phyloP scores from a whole-genome alignment of 2,888 invertebrate genomes.

The Tyria jacobaeae region DNA sequence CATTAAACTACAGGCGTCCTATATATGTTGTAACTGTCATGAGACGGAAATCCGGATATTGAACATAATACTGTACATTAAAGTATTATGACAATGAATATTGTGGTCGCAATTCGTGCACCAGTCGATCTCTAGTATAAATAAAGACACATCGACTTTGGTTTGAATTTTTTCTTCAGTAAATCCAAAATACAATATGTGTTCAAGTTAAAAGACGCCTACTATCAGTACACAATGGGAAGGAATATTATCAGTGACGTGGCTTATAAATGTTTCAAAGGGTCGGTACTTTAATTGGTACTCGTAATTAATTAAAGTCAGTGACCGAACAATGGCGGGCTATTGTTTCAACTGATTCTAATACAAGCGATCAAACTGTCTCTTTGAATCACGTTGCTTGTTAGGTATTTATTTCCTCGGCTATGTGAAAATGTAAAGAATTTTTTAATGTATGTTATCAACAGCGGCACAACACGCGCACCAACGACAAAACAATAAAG shows the following conservation, averaged over 20 bases:
- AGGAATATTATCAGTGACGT: slow-evolving; percentile 32
- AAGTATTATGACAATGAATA: too few relatives aligned
- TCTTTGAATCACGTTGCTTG: slow-evolving; percentile 31
- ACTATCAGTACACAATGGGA: slow-evolving; percentile 28
- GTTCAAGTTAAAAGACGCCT: neutral
- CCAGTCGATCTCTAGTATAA: too few relatives aligned
- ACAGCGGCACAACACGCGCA: slow-evolving; percentile 45
- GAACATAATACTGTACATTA: too few relatives aligned
- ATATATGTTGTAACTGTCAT: too few relatives aligned
- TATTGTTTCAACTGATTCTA: slow-evolving; percentile 51
- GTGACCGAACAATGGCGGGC: slow-evolving; percentile 57
- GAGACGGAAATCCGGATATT: too few relatives aligned
- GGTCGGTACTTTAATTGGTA: slow-evolving; percentile 63
- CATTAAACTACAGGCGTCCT: too few relatives aligned
- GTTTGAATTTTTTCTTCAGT: too few relatives aligned
- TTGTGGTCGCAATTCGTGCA: too few relatives aligned
- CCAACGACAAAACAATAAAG: slow-evolving; percentile 52
- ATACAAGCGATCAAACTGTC: slow-evolving; percentile 24
- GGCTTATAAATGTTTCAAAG: slow-evolving; percentile 42
- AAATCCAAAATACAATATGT: neutral
- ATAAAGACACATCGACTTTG: too few relatives aligned
- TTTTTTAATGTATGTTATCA: slow-evolving; percentile 56
- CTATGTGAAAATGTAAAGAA: slow-evolving; percentile 33
- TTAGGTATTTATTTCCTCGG: slow-evolving; percentile 28
- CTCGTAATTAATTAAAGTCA: slow-evolving; percentile 66